These are phyloP conservation scores for Corvus moneduloides DNA, from an alignment of 2,113 vertebrate genomes.

Conservation along the genomic window DNA sequence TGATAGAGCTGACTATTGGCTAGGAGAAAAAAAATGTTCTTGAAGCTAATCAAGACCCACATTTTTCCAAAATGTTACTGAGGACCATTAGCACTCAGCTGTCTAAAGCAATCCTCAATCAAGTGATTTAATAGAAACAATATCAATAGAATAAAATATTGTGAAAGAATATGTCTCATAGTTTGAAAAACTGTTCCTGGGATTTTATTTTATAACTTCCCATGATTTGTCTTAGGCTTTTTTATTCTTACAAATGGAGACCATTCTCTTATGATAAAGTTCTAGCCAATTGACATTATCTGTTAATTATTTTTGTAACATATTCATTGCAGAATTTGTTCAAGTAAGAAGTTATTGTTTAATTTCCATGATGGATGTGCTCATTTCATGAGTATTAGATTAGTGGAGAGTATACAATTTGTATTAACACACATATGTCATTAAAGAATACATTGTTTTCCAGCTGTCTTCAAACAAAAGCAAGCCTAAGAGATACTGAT, in stretches of 20 bases:
- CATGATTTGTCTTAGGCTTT: constrained; percentile 1
- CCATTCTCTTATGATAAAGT: neutral
- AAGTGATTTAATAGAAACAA: constrained; percentile 30
- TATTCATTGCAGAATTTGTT: constrained; percentile 62
- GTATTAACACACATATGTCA: constrained; percentile 57
- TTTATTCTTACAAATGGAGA: constrained; percentile 31
- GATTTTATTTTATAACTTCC: neutral
- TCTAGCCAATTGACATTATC: constrained; percentile 17
- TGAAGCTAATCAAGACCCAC: neutral
- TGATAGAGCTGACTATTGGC: neutral
- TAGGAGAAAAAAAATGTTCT: neutral
- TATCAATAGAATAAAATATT: constrained; percentile 18
- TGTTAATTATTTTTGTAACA: constrained; percentile 69
- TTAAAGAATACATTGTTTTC: constrained; percentile 57
- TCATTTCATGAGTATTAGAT: constrained; percentile 70
- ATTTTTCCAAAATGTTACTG: constrained; percentile 1
- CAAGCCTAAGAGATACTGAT: neutral
- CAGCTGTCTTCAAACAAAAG: constrained; percentile 51
- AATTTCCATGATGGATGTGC: constrained; percentile 68
- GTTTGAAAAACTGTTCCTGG: neutral
- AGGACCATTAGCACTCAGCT: neutral
- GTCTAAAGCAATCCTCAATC: neutral
- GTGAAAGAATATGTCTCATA: neutral
- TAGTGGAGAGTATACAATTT: constrained; percentile 64
- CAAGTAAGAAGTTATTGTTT: constrained; percentile 57